Evolutionary conservation across 2,113 vertebrate species (phyloP).

Genomic region (Redunca redunca): DNA sequence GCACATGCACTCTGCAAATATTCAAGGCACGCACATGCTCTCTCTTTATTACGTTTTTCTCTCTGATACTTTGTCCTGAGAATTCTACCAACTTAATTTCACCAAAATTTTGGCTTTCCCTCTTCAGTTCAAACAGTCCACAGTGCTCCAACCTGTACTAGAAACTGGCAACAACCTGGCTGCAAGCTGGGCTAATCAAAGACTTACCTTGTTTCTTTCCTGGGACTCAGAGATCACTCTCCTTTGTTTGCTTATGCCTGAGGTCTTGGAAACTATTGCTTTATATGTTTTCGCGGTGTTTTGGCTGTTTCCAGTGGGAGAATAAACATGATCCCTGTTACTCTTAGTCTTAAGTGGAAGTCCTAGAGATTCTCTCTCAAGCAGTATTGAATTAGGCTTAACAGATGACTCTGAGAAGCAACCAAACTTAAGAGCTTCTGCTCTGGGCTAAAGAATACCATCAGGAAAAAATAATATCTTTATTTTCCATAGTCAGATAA

Average conservation of each 20-base stretch:
- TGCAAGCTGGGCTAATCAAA: not conserved
- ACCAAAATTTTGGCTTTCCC: not conserved
- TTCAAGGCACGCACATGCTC: not conserved
- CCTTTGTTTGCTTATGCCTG: not conserved
- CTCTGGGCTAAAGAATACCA: not conserved
- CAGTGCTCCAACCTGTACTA: not conserved
- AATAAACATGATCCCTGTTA: not conserved
- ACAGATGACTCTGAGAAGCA: not conserved
- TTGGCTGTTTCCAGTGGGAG: not conserved
- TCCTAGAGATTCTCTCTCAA: not conserved
- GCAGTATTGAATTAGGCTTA: not conserved
- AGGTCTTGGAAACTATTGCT: not conserved
- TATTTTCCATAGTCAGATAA: not conserved
- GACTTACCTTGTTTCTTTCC: not conserved
- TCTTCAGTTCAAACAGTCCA: not conserved
- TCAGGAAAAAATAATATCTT: not conserved
- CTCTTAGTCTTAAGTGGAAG: not conserved
- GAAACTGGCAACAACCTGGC: not conserved
- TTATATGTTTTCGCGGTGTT: not conserved
- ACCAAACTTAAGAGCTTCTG: not conserved
- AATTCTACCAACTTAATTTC: not conserved
- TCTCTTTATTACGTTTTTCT: not conserved
- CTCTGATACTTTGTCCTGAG: not conserved
- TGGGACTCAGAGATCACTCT: not conserved
- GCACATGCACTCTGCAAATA: not conserved